These are phyloP conservation scores for Diplolepis rosae DNA, from an alignment of 2,888 invertebrate genomes.

Conservation along the genomic window DNA sequence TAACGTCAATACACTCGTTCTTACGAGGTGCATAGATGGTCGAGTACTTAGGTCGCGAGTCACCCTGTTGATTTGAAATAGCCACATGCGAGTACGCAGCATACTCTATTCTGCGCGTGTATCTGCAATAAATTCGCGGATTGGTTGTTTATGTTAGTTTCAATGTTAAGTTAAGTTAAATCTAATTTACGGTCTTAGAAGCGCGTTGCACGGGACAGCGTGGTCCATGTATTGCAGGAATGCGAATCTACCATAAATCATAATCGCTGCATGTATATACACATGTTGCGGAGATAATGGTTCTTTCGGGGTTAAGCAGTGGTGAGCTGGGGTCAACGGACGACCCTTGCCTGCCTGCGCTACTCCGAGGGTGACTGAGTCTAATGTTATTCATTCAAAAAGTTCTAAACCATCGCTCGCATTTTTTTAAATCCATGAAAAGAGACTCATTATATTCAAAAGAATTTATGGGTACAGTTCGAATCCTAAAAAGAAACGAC, in stretches of 20 bases:
- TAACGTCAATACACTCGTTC: constrained; percentile 8
- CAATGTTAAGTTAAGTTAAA: constrained; percentile 70
- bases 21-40: constrained; percentile 12
- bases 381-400: constrained; percentile 4
- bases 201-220: constrained; percentile 19
- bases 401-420: constrained; percentile 13
- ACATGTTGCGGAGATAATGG: constrained; percentile 69
- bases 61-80: constrained; percentile 35
- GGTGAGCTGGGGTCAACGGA: constrained; percentile 64
- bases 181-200: constrained; percentile 68
- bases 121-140: constrained; percentile 55
- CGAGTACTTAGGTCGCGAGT: constrained; percentile 11
- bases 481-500: too few relatives aligned
- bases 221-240: constrained; percentile 42
- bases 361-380: constrained; percentile 50
- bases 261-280: constrained; percentile 62
- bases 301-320: constrained; percentile 62
- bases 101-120: constrained; percentile 38
- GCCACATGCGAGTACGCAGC: constrained; percentile 1
- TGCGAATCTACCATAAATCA: constrained; percentile 65
- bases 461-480: too few relatives aligned
- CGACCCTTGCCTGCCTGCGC: constrained; percentile 59
- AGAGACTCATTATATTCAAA: too few relatives aligned
- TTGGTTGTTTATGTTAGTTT: constrained; percentile 64
- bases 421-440: too few relatives aligned